Percentiles rank a stretch among this genome's conserved stretches.
These are phyloP conservation scores for Danio aesculapii DNA, from an alignment of 2,797 vertebrate species.

Conservation along the genomic window DNA sequence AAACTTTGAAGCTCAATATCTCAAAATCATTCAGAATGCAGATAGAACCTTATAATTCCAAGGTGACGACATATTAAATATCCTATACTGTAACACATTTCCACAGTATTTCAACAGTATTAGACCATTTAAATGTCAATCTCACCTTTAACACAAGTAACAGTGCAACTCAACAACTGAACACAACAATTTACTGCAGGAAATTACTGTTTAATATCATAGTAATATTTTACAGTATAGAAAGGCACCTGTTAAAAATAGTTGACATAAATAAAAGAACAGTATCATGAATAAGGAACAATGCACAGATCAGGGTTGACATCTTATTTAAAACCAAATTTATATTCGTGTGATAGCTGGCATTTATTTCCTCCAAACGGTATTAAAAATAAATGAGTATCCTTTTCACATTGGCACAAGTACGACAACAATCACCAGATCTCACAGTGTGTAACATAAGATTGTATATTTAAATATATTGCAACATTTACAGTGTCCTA, in stretches of 20 bases:
- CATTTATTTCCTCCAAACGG: background rate
- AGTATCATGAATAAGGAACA: too few relatives aligned
- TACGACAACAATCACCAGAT: slow-evolving; percentile 15
- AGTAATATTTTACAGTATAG: background rate
- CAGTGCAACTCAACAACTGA: background rate
- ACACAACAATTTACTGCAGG: background rate
- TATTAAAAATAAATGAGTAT: background rate
- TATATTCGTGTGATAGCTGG: background rate
- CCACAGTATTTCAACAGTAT: background rate
- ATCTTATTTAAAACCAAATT: background rate
- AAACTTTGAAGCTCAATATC: too few relatives aligned
- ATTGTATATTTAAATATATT: slow-evolving; percentile 22
- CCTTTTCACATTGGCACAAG: background rate
- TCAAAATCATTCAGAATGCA: too few relatives aligned
- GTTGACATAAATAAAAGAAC: slow-evolving; percentile 27
- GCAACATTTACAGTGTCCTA: slow-evolving; percentile 21
- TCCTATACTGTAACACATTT: background rate
- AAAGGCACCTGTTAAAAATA: background rate
- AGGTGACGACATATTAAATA: too few relatives aligned
- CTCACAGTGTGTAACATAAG: slow-evolving; percentile 24
- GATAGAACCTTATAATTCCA: too few relatives aligned
- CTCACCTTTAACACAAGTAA: background rate
- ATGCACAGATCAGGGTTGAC: background rate
- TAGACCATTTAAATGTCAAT: background rate
- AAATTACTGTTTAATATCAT: background rate